Evolutionary conservation across 2,797 vertebrate species (phyloP).

Genomic region (Selene dorsalis): DNA sequence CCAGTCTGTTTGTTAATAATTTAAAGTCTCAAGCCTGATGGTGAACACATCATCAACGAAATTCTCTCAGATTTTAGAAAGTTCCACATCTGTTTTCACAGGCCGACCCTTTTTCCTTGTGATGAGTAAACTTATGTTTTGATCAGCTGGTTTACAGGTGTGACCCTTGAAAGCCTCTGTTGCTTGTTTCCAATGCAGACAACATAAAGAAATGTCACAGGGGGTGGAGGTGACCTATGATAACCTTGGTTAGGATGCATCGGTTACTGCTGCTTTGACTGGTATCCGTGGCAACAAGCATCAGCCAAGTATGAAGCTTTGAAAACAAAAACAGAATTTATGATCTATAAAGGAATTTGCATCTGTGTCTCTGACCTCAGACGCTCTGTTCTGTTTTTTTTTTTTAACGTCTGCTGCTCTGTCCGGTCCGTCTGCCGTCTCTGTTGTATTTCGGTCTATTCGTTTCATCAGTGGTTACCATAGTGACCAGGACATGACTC

Average conservation of each 20-base stretch:
- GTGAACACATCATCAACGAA: background rate
- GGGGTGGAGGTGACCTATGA: conserved; percentile 26
- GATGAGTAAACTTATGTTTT: background rate
- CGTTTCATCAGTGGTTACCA: conserved; percentile 57
- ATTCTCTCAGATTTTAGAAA: background rate
- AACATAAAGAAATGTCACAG: conserved; percentile 24
- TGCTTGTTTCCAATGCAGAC: background rate
- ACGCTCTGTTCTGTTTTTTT: background rate
- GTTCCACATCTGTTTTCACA: background rate
- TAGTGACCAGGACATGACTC: conserved; percentile 49
- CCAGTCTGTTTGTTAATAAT: background rate
- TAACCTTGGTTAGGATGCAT: conserved; percentile 25
- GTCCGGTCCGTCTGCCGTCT: conserved; percentile 16
- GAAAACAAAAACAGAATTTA: conserved; percentile 11
- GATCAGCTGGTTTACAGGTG: background rate
- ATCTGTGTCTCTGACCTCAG: conserved; percentile 5
- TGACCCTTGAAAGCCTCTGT: conserved; percentile 9
- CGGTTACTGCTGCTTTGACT: conserved; percentile 3
- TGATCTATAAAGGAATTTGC: conserved; percentile 1
- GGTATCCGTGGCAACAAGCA: conserved; percentile 41
- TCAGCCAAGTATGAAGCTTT: background rate
- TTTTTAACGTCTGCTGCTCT: background rate
- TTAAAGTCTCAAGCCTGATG: background rate
- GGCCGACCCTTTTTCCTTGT: background rate
- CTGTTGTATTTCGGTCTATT: conserved; percentile 23